Base-by-base conservation (phyloP, 2,888 invertebrate species). In the Cacoxenus indagator region DNA sequence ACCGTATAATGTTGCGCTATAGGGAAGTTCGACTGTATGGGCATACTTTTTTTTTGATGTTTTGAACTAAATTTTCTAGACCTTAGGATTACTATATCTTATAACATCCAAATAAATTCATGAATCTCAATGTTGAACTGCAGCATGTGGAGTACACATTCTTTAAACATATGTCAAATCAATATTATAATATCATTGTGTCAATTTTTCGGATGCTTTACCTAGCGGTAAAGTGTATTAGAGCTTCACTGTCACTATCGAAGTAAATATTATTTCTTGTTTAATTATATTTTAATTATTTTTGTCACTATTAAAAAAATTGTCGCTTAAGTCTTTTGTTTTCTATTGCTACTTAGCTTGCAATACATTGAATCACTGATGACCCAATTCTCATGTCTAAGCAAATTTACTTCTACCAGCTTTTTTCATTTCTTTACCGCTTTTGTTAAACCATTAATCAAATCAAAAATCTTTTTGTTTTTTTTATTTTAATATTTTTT, bases 401-500 rank as follows among this genome's bases (percentile, higher is more conserved):
- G 14, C 37, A 37, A 8, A 37, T 37, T 37, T 37, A n/a, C n/a
- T n/a, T 48, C 48, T 6, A 6, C n/a, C 17, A n/a, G 48, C 3
- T 19, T 48, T 11, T 6, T 48, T 37, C 1, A n/a, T 37, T 37
- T 14, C 37, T 37, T 14, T 37, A 5, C 5, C 48, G n/a, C 19
- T 19, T 48, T 3, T 48, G 59, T 68, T 73, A 54, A 70, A 61
- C 67, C 69, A 70, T 29, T 46, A 68, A 66, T 73, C 73, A 68
- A 67, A 73, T 48, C 67, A 48, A 26, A 55, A 54, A 14, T 27
- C 19, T 68, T 71, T 73, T 59, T 26, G 1, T 62, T 14, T 59
- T 19, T 2, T 62, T 43, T 29, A 22, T 45, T 45, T 45, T 14
- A 24, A 14, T 11, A 19, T 24, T 14, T 22, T 45, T 45, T 19